These are phyloP conservation scores for Bombus waltoni DNA, from an alignment of 1,140 invertebrate species.

Conservation along the genomic window DNA sequence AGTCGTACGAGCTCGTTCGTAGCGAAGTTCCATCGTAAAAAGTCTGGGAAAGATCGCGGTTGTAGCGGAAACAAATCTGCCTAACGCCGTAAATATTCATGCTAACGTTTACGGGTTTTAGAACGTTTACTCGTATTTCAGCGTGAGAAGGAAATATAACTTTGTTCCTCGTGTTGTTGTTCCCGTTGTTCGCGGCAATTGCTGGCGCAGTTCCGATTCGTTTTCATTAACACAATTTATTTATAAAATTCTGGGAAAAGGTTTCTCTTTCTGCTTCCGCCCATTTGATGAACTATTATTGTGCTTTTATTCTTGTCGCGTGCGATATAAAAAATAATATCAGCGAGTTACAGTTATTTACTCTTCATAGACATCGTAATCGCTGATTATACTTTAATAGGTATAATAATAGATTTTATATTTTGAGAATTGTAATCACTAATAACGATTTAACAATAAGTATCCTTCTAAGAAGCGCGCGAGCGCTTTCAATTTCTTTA, in stretches of 20 bases:
- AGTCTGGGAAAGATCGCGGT: conserved; percentile 14
- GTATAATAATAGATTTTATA: too few relatives aligned
- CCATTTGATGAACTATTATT: too few relatives aligned
- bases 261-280: neutral
- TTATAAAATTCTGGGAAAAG: neutral
- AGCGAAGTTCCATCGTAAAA: conserved; percentile 35
- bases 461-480: too few relatives aligned
- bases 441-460: too few relatives aligned
- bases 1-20: neutral
- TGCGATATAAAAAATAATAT: too few relatives aligned
- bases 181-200: neutral
- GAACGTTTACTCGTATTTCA: conserved; percentile 9
- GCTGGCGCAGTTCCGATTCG: neutral
- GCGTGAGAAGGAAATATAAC: neutral
- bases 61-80: conserved; percentile 8
- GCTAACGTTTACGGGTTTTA: neutral
- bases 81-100: conserved; percentile 19
- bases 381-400: too few relatives aligned
- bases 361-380: too few relatives aligned
- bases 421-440: too few relatives aligned
- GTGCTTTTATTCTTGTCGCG: too few relatives aligned
- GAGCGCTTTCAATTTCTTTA: too few relatives aligned
- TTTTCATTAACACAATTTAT: conserved; percentile 1
- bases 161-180: neutral
- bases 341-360: too few relatives aligned